Evolutionary conservation across 2,113 vertebrate genomes (phyloP).

Genomic region (Elaphurus davidianus): DNA sequence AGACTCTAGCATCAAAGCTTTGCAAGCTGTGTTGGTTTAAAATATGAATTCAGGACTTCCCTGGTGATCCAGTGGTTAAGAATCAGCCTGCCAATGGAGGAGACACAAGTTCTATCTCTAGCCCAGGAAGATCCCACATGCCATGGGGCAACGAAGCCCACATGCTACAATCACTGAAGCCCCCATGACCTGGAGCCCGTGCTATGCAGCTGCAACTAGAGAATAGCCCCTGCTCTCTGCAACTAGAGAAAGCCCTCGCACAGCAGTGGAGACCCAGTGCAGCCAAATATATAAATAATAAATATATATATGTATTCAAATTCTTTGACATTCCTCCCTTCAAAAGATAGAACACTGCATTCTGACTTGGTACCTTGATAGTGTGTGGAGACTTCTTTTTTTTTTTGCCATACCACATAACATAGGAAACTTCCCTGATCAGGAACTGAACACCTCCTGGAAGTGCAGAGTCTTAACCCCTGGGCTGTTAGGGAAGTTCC

Average conservation of each 20-base stretch:
- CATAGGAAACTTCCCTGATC: not conserved
- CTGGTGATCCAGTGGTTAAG: not conserved
- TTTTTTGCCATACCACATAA: not conserved
- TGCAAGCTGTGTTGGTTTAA: not conserved
- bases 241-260: not conserved
- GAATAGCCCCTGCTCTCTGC: not conserved
- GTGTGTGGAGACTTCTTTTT: not conserved
- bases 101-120: not conserved
- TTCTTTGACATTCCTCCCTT: not conserved
- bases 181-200: not conserved
- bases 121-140: not conserved
- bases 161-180: not conserved
- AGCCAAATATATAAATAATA: not conserved
- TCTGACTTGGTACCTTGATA: not conserved
- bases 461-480: not conserved
- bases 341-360: not conserved
- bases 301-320: not conserved
- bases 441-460: not conserved
- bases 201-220: not conserved
- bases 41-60: not conserved
- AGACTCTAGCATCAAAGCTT: not conserved
- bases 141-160: not conserved
- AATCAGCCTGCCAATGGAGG: not conserved
- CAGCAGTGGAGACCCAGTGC: not conserved
- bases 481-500: not conserved